These are phyloP conservation scores for Drosophila repletoides DNA, from an alignment of 1,140 invertebrate species.

Conservation along the genomic window DNA sequence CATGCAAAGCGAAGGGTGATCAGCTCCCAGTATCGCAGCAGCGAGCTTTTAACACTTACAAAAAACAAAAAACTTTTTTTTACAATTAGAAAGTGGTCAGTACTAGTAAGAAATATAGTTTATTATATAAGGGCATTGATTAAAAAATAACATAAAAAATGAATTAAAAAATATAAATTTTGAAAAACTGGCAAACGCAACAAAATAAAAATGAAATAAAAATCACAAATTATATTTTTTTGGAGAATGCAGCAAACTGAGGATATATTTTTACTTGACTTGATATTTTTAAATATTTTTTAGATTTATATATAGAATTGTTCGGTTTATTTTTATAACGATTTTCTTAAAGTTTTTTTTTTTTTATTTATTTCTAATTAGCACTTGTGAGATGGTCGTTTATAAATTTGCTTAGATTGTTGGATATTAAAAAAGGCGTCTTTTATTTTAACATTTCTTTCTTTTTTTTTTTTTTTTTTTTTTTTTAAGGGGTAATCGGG, in stretches of 20 bases:
- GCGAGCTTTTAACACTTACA: background rate
- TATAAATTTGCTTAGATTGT: constrained; percentile 53
- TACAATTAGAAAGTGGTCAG: constrained; percentile 6
- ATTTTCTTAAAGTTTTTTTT: background rate
- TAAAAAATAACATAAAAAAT: background rate
- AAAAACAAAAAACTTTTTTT: constrained; percentile 1
- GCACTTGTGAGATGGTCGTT: constrained; percentile 83
- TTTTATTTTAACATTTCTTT: constrained; percentile 20
- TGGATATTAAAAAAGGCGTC: constrained; percentile 46
- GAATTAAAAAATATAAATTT: background rate
- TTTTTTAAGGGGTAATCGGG: background rate
- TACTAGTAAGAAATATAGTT: constrained; percentile 6
- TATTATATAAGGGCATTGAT: constrained; percentile 4
- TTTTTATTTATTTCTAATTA: constrained; percentile 65
- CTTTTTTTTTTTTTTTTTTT: constrained; percentile 35
- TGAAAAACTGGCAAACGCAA: constrained; percentile 20
- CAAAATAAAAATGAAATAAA: constrained; percentile 28
- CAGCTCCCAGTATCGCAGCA: constrained; percentile 12
- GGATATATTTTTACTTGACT: constrained; percentile 11
- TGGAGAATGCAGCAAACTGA: constrained; percentile 27
- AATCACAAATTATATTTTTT: constrained; percentile 9
- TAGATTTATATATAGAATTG: constrained; percentile 24
- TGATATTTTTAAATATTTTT: constrained; percentile 8
- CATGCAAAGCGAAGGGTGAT: constrained; percentile 7
- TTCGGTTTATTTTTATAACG: no score